Percentiles rank a stretch among this genome's conserved stretches.
These are phyloP conservation scores for Leptopilina boulardi DNA, from an alignment of 1,140 invertebrate genomes.

Conservation along the genomic window DNA sequence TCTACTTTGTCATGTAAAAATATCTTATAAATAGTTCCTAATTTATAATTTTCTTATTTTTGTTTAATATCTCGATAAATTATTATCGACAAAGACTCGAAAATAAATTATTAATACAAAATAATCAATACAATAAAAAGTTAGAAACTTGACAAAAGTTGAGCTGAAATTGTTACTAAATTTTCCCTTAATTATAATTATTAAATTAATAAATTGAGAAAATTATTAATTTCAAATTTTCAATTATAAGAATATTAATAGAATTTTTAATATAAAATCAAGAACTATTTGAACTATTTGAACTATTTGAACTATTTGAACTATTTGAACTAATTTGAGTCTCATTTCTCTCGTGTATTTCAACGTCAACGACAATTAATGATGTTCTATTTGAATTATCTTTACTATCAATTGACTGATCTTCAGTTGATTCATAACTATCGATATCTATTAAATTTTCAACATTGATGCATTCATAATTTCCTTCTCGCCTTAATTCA, in stretches of 20 bases:
- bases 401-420: constrained; percentile 23
- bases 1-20: background rate
- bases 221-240: too few relatives aligned
- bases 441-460: constrained; percentile 35
- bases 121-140: too few relatives aligned
- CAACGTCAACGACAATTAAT: constrained; percentile 61
- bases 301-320: background rate
- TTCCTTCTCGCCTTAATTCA: constrained; percentile 42
- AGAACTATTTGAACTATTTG: background rate
- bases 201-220: too few relatives aligned
- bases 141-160: too few relatives aligned
- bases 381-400: constrained; percentile 37
- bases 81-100: too few relatives aligned
- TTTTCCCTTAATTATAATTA: too few relatives aligned
- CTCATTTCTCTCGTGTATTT: constrained; percentile 60
- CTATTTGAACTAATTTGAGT: background rate
- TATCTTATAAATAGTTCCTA: background rate
- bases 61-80: too few relatives aligned
- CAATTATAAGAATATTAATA: too few relatives aligned
- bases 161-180: too few relatives aligned
- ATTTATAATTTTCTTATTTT: too few relatives aligned
- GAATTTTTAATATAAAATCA: background rate
- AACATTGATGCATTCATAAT: constrained; percentile 20
- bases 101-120: too few relatives aligned
- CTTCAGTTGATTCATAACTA: constrained; percentile 16